Base-by-base conservation (phyloP, 2,888 invertebrate genomes). In the Thera obeliscata region DNA sequence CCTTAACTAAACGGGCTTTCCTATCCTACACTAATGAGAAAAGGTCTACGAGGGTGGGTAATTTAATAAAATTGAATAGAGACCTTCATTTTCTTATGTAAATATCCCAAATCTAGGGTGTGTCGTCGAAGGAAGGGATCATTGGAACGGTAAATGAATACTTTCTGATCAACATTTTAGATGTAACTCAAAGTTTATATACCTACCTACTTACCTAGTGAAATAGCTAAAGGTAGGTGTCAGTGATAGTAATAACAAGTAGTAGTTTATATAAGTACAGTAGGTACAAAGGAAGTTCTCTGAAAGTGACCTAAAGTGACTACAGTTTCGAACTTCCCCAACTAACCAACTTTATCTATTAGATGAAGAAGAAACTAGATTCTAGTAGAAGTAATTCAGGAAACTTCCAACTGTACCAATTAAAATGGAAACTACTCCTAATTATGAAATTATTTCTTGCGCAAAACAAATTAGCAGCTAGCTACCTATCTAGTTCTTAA, bases 31-130 rank as follows among this genome's bases (percentile, higher is more conserved):
- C 57, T 66, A 71, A 70, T 64, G 66, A 70, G 67, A 67, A 70
- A 67, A 67, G 72, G 69, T 63, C 46, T 57, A 56, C 52, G 35
- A 68, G 48, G 63, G 61, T 56, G 46, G 66, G 70, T 71, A 54
- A 75, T 74, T 72, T 72, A 68, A 75, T 70, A 64, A 67, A 66
- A 70, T 57, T 63, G 63, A 71, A 70, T 56, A 66, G 58, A 65
- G 60, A 69, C 64, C 72, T 66, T 60, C 50, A 65, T 71, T 67
- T 70, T 66, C 67, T 72, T 76, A 72, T 74, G 74, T 72, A 72
- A 73, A 76, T 74, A 73, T 66, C 48, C 64, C 52, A 60, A 61
- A 66, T 69, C 33, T 59, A 58, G 62, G 61, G 56, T 57, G 48
- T 52, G 50, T 61, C 58, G n/a, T 46, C n/a, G 43, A 50, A 50